A percentile compares a stretch with the other conserved stretches of the same genome.
These are phyloP conservation scores for Oedothorax gibbosus DNA, from an alignment of 1,140 invertebrate genomes.

Conservation along the genomic window DNA sequence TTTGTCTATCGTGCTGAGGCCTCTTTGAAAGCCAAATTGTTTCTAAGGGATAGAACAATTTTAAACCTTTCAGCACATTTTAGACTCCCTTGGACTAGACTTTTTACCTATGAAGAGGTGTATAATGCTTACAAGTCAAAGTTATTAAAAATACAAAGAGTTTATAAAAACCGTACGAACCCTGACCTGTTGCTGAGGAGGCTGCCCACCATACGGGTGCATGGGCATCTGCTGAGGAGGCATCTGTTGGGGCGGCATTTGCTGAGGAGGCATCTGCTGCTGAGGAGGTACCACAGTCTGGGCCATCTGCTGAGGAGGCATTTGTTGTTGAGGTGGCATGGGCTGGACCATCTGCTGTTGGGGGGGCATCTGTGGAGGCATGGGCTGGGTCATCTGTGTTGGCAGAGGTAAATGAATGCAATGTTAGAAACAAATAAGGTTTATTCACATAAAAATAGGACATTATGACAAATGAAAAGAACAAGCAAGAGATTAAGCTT, in stretches of 20 bases:
- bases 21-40: too few species aligned
- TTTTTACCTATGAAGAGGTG: too few species aligned
- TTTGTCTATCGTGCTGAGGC: too few species aligned
- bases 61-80: too few species aligned
- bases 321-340: conserved; percentile 49
- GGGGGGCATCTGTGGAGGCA: conserved; percentile 27
- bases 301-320: conserved; percentile 8
- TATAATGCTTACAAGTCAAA: too few species aligned
- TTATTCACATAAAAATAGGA: too few species aligned
- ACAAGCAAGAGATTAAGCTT: too few species aligned
- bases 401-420: background rate
- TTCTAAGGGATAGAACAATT: too few species aligned
- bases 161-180: conserved; percentile 28
- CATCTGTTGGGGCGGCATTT: conserved; percentile 30
- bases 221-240: conserved; percentile 13
- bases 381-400: conserved; percentile 26
- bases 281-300: background rate
- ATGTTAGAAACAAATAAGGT: background rate
- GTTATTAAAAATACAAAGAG: too few species aligned
- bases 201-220: conserved; percentile 43
- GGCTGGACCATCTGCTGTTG: conserved; percentile 8
- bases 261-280: conserved; percentile 7
- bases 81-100: too few species aligned
- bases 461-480: too few species aligned
- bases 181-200: conserved; percentile 54